Evolutionary conservation across 2,113 vertebrate species (phyloP), one percentile per base, ranked within the genome.

Genomic region (Muntiacus reevesi): DNA sequence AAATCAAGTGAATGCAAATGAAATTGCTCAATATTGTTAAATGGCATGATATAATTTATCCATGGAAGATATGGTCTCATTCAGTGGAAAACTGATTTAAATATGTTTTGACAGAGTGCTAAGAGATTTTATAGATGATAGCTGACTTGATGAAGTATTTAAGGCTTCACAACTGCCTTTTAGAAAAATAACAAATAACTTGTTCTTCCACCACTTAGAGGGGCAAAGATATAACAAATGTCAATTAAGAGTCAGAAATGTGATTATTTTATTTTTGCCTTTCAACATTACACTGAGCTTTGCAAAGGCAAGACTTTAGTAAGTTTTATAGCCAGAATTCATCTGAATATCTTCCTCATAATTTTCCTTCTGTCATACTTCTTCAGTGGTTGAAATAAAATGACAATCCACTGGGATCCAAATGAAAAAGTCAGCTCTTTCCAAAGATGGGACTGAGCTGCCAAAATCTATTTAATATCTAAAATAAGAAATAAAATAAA

Each of bases 1-100:
- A 98, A 99, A 98, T 98, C 95, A 98, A 98, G 40, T 95, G 87
- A 98, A 98, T 97, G 97, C 45, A 90, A 96, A 97, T 17, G 54
- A 98, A 98, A 97, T 90, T 96, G 91, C 87, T 98, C 97, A 97
- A 95, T 96, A 97, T 85, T 97, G 78, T 13, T 98, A 98, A 98
- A 97, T 93, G 89, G 79, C 97, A 97, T 97, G 90, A 98, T 96
- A 86, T 96, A 97, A 97, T 96, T 98, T 87, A 95, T 97, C 98
- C 96, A 96, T 36, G 97, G 89, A 98, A 91, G 92, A 98, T 64
- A 89, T 50, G 50, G 78, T 95, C 91, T 95, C 74, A 78, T 86
- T 96, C 97, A 97, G 36, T 76, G 23, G 83, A 91, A 98, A 97
- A 91, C 6, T 95, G 54, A 96, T 97, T 86, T 96, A 97, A 98